These are phyloP conservation scores for Cheilosia vulpina DNA, from an alignment of 2,888 invertebrate genomes.

Conservation along the genomic window DNA sequence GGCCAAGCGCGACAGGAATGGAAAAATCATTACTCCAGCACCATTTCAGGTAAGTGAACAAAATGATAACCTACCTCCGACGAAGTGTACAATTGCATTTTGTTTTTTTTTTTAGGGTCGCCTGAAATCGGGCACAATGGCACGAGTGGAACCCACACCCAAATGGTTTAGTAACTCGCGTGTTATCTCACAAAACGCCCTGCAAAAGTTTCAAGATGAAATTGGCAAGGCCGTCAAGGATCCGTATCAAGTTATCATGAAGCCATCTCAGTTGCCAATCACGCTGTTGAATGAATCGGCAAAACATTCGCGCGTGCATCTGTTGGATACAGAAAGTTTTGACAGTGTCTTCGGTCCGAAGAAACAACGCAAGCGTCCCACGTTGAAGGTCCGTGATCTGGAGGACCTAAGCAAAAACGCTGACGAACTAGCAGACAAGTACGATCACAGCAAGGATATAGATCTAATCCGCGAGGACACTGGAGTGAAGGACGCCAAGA, in stretches of 20 bases:
- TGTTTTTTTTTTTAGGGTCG: slow-evolving; percentile 85
- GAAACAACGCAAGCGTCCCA: slow-evolving; percentile 95
- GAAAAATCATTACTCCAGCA: slow-evolving; percentile 96
- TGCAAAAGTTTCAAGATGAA: slow-evolving; percentile 96
- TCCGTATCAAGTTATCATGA: slow-evolving; percentile 99
- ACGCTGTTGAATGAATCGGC: slow-evolving; percentile 96
- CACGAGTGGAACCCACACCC: slow-evolving; percentile 98
- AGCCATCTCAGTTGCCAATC: slow-evolving; percentile 96
- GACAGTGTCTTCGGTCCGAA: slow-evolving; percentile 98
- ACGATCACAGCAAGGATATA: slow-evolving; percentile 92
- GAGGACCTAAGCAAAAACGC: slow-evolving; percentile 90
- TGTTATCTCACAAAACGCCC: slow-evolving; percentile 95
- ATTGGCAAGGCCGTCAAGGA: slow-evolving; percentile 97
- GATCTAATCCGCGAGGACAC: slow-evolving; percentile 93
- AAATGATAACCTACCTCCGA: not conserved
- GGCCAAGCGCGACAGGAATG: slow-evolving; percentile 93
- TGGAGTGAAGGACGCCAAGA: slow-evolving; percentile 91
- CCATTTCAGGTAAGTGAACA: slow-evolving; percentile 90
- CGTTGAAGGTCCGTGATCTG: slow-evolving; percentile 89
- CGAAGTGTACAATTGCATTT: not conserved
- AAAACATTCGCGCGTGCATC: slow-evolving; percentile 95
- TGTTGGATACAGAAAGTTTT: slow-evolving; percentile 97
- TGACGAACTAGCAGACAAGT: slow-evolving; percentile 89
- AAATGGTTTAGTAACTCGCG: slow-evolving; percentile 99
- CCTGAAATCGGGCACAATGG: slow-evolving; percentile 93